Evolutionary conservation across 2,888 invertebrate species (phyloP), one percentile per base, ranked within the genome.

Genomic region (Caenorhabditis japonica): DNA sequence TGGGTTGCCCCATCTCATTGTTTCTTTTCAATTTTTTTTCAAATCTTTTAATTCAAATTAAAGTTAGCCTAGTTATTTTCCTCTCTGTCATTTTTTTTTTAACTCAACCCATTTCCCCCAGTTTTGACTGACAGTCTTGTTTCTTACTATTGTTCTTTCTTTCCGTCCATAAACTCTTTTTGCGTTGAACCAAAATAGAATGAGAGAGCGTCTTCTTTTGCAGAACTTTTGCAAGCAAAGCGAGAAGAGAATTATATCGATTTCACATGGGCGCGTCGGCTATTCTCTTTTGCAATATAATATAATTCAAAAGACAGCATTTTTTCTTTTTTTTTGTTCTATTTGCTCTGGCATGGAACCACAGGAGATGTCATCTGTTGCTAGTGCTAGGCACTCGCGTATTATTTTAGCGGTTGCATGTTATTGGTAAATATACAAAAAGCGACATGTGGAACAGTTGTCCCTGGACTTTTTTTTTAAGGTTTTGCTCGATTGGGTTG

Each of bases 401-500:
- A 51, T 71, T 15, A 19, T 64, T 12, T 53, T 71, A 3, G 79
- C 82, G n/a, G 76, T 82, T 36, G 74, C 71, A 3, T 72, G 79
- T 0, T 82, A 82, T 43, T 82, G 82, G 81, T 81, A 49, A 27
- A 15, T 3, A 43, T 41, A 41, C 13, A 2, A 4, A 8, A 21
- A 7, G 5, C 36, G 56, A 44, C 19, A 52, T 21, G 15, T 39
- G 33, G 17, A 17, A 39, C 66, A 51, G 56, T 23, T 66, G 49
- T 19, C 34, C 17, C 27, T 8, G 7, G 27, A 56, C 46, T 15
- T 15, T 17, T 12, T 8, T 36, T 85, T 88, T 58, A 79, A 90
- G 90, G 90, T 76, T 86, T 34, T 88, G 89, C 53, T 90, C 90
- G 3, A 90, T 90, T 47, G 88, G 89, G 4, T 86, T 90, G 82